Base-by-base conservation (phyloP, 2,797 vertebrate species). In the Chaetodon trifasciatus region DNA sequence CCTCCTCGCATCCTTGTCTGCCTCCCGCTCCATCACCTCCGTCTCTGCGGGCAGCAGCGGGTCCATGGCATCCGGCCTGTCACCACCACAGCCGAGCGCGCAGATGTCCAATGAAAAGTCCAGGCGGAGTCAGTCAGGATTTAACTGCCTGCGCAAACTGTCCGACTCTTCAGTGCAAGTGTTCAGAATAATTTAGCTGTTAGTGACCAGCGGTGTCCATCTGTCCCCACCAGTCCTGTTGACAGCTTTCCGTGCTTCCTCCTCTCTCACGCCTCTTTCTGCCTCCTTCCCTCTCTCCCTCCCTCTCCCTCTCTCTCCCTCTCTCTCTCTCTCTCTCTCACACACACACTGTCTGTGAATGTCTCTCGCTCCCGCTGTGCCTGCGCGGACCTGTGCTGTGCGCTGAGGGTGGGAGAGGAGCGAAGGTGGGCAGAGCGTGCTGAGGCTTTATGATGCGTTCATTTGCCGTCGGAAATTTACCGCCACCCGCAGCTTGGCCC, bases 1-100 rank as follows among this genome's bases (percentile, higher is more conserved):
- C 95, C 96, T 98, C 93, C 95, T 97, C 70, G 94, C 96, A 62
- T 97, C 97, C 89, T 97, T 97, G 87, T 96, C 95, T 70, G 66
- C 95, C 94, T 96, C 96, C 92, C 64, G 74, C 68, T 93, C 93
- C 88, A 85, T 76, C 89, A 87, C 24, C 68, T 91, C 86, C 2
- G 89, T 76, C 40, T 87, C 89, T 42, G 82, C 46, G 69, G 91
- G 90, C 74, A 88, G 74, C 85, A 87, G 80, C 46, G 93, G 90
- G 67, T 94, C 91, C 92, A 93, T 94, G 76, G 75, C 78, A 76
- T 55, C 77, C 82, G 84, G 79, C 68, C 82, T 24, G 84, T 78
- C 85, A 13, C 75, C 53, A 83, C 78, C 72, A 52, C 61, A 58
- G 71, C 70, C 76, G 6, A 60, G 67, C 67, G 61, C 85, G 56